phyloP scores from a whole-genome alignment of 2,888 invertebrate genomes.

The Calliopum simillimum region DNA sequence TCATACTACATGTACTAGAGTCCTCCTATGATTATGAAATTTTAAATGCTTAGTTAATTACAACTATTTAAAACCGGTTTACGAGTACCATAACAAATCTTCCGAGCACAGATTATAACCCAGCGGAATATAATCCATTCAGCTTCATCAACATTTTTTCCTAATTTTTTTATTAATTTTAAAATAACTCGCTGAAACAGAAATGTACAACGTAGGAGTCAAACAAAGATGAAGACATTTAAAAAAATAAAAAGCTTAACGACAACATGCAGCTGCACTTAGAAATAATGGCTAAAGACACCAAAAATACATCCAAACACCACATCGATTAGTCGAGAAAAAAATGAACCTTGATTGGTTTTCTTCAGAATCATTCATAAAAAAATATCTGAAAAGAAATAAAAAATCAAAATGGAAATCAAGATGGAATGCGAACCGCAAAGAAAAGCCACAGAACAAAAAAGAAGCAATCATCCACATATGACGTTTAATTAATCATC shows the following conservation, averaged over 20 bases:
- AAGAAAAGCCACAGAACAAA: neutral
- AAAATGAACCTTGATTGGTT: conserved; percentile 14
- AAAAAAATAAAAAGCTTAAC: neutral
- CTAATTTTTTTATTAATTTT: too few species aligned
- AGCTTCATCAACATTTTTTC: too few species aligned
- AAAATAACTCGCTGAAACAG: too few species aligned
- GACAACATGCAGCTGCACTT: neutral
- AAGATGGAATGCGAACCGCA: neutral
- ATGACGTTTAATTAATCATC: conserved; percentile 32
- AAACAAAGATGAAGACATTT: neutral
- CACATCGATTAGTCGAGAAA: conserved; percentile 23
- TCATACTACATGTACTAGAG: too few species aligned
- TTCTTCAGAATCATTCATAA: neutral
- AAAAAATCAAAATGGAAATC: neutral
- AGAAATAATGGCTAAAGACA: neutral
- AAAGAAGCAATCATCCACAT: conserved; percentile 12
- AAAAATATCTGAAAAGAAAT: neutral
- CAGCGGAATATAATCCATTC: too few species aligned
- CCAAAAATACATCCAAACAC: neutral
- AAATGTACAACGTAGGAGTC: neutral
- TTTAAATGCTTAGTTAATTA: too few species aligned
- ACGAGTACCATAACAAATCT: too few species aligned
- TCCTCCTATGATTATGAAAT: too few species aligned
- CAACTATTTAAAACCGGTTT: too few species aligned
- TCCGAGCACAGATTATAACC: too few species aligned